Base-by-base conservation (phyloP, 2,888 invertebrate genomes). In the Cephus rjabovi region DNA sequence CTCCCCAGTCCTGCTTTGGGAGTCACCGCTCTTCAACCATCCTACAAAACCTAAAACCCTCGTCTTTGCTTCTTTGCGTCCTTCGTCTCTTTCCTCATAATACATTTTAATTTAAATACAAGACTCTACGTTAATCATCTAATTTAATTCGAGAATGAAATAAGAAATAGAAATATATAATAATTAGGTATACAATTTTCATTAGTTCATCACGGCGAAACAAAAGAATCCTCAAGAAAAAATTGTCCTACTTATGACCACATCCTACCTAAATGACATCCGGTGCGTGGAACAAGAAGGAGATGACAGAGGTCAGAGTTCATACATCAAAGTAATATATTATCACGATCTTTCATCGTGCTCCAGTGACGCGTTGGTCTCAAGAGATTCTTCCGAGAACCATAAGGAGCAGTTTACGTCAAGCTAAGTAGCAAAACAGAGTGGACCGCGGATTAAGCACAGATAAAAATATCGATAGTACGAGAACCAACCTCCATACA, bases 391-490 rank as follows among this genome's bases (percentile, higher is more conserved):
- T 34, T 34, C 9, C 33, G 73, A 34, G 74, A 74, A 71, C 30
- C 68, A 56, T 76, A 73, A 73, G 69, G 75, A 75, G 77, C 75
- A 77, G 34, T n/a, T 83, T 79, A 76, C 79, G 81, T 80, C 78
- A 56, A 81, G 78, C 76, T 56, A 56, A 56, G 56, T 9, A 56
- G 23, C 56, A 56, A 56, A 56, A 56, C 56, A 15, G 9, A 56
- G 2, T 56, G 9, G 23, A 23, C 9, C 56, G 9, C 23, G 56
- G 56, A 56, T 56, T 56, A 56, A 56, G 23, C 56, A 56, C 56
- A 23, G 23, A 56, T 23, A 56, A 56, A 56, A 23, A 9, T 56
- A 23, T 56, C 56, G 56, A 56, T 23, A 23, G 56, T 23, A 6
- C 56, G 23, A 56, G 2, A 56, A 56, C 6, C 56, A 23, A 23